These are phyloP conservation scores for Lipotes vexillifer DNA, from an alignment of 2,113 vertebrate species.

Conservation along the genomic window DNA sequence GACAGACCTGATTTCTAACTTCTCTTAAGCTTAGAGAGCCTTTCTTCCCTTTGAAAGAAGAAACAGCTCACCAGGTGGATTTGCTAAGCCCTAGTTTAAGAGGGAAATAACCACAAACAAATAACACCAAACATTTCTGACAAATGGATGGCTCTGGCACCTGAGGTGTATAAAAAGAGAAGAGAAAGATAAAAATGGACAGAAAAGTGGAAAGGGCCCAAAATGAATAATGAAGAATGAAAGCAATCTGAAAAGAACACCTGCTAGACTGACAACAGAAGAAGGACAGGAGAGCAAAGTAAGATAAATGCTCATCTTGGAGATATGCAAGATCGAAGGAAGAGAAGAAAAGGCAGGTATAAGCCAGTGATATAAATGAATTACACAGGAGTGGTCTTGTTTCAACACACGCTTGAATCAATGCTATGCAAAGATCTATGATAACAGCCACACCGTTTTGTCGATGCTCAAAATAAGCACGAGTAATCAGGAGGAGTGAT, in stretches of 20 bases:
- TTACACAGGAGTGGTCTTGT: conserved; percentile 43
- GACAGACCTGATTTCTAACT: conserved; percentile 35
- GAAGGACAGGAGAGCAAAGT: conserved; percentile 63
- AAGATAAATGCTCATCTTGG: conserved; percentile 67
- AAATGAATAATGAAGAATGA: conserved; percentile 71
- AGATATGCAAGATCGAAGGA: conserved; percentile 58
- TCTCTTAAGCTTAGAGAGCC: neutral
- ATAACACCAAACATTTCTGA: conserved; percentile 39
- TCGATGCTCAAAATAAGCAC: conserved; percentile 65
- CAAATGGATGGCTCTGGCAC: conserved; percentile 50
- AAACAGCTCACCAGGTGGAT: conserved; percentile 42
- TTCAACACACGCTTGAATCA: conserved; percentile 39
- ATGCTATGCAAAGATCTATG: conserved; percentile 64
- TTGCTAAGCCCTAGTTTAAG: conserved; percentile 47
- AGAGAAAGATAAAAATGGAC: conserved; percentile 62
- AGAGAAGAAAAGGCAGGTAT: conserved; percentile 27
- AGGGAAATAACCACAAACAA: conserved; percentile 44
- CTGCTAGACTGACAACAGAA: conserved; percentile 74
- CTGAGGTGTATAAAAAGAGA: conserved; percentile 25
- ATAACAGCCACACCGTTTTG: conserved; percentile 38
- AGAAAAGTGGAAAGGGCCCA: conserved; percentile 54
- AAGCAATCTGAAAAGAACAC: conserved; percentile 75
- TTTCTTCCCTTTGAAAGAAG: conserved; percentile 21
- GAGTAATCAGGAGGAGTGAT: conserved; percentile 60
- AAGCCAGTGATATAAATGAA: conserved; percentile 60